Conservation (phyloP, 23 tunicate genomes). For the Phallusia fumigata region DNA sequence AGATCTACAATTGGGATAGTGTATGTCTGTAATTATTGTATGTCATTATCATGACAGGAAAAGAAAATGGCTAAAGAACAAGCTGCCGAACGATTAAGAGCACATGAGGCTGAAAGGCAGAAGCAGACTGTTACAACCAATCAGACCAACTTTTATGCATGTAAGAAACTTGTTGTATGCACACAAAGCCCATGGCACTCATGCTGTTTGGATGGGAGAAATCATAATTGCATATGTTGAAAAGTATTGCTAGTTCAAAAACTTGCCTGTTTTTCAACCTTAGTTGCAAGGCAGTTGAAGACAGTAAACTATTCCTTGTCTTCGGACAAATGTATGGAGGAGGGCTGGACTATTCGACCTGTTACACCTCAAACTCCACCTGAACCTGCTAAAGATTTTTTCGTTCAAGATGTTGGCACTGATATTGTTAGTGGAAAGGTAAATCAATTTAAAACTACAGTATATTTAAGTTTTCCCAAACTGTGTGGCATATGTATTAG, state of each 20-base stretch:
- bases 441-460: background rate
- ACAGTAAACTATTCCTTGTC: constrained; percentile 83
- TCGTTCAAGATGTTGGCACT: constrained; percentile 43
- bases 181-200: too few relatives aligned
- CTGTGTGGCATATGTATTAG: too few relatives aligned
- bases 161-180: too few relatives aligned
- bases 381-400: constrained; percentile 55
- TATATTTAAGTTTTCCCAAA: too few relatives aligned
- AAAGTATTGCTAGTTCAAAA: too few relatives aligned
- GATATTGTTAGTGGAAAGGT: constrained; percentile 65
- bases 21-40: background rate
- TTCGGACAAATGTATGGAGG: constrained; percentile 87
- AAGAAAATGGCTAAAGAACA: constrained; percentile 64
- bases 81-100: constrained; percentile 49
- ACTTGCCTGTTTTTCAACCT: background rate
- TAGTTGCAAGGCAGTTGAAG: constrained; percentile 86
- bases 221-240: too few relatives aligned
- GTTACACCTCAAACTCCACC: constrained; percentile 50
- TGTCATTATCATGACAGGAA: constrained; percentile 33
- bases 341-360: constrained; percentile 89
- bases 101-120: constrained; percentile 52
- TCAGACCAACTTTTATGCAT: constrained; percentile 82
- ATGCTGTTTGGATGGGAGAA: too few relatives aligned
- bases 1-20: too few relatives aligned
- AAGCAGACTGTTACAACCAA: constrained; percentile 53